phyloP scores from a whole-genome alignment of 2,888 invertebrate genomes.

The Hyposoter didymator region DNA sequence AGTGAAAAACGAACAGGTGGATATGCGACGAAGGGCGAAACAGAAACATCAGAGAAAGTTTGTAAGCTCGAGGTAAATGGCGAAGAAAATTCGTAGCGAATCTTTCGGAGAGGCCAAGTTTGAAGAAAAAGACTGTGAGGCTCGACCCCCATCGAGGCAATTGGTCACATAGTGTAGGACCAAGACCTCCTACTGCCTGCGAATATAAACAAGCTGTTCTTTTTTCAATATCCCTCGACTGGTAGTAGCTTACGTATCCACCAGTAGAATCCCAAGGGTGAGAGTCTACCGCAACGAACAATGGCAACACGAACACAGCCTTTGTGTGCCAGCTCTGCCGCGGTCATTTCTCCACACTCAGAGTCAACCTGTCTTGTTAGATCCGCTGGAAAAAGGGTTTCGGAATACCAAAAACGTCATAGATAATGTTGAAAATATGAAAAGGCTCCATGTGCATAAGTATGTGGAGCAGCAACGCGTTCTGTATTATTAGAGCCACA shows the following conservation, averaged over 20 bases:
- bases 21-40: not conserved
- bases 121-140: slow-evolving; percentile 69
- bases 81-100: slow-evolving; percentile 17
- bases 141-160: slow-evolving; percentile 75
- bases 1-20: not conserved
- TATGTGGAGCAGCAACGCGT: not conserved
- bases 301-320: slow-evolving; percentile 70
- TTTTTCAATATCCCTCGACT: slow-evolving; percentile 67
- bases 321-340: slow-evolving; percentile 63
- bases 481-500: not conserved
- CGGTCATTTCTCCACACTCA: slow-evolving; percentile 55
- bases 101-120: slow-evolving; percentile 21
- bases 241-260: slow-evolving; percentile 57
- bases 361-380: slow-evolving; percentile 57
- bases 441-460: not conserved
- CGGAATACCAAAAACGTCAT: not conserved
- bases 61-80: not conserved
- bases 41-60: slow-evolving; percentile 36
- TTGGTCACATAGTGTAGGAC: slow-evolving; percentile 79
- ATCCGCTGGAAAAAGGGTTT: slow-evolving; percentile 29
- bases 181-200: slow-evolving; percentile 72
- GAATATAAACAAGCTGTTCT: slow-evolving; percentile 81
- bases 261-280: slow-evolving; percentile 50
- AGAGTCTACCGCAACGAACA: slow-evolving; percentile 76
- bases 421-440: slow-evolving; percentile 10